A percentile compares a stretch with the other conserved stretches of the same genome.
These are phyloP conservation scores for Sipha flava DNA, from an alignment of 1,140 invertebrate genomes.

Conservation along the genomic window DNA sequence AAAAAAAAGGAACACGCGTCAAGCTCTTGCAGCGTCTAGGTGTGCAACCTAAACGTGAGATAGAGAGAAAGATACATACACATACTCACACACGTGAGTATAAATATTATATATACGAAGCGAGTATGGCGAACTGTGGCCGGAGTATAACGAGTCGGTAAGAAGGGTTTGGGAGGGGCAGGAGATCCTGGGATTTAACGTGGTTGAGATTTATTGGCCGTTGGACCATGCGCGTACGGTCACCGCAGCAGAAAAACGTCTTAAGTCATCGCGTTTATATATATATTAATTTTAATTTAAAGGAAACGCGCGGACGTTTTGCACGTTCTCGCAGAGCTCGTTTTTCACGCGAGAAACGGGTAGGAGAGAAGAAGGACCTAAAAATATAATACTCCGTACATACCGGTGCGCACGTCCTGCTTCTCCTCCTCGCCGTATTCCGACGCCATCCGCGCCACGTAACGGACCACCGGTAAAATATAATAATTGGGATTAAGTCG, in stretches of 20 bases:
- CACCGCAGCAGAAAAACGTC: background rate
- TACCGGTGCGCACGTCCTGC: background rate
- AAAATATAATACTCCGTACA: background rate
- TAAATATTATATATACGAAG: no score
- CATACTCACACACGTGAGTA: no score
- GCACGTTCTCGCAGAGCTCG: background rate
- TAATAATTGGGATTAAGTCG: constrained; percentile 10
- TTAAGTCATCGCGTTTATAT: background rate
- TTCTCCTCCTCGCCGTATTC: no score
- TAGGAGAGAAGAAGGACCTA: background rate
- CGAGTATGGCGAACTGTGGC: no score
- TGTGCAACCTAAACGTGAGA: no score
- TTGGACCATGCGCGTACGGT: background rate
- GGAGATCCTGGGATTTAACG: background rate
- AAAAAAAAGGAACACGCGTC: no score
- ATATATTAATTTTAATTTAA: constrained; percentile 16
- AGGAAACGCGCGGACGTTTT: background rate
- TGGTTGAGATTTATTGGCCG: background rate
- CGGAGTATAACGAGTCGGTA: no score
- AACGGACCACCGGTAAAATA: background rate
- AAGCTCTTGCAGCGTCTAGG: no score
- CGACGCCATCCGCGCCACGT: no score
- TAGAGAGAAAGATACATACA: no score
- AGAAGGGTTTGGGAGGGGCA: background rate
- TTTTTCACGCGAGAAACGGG: background rate